Conservation (phyloP, 2,113 vertebrate species). For the Cyprinodon brontotheroides region DNA sequence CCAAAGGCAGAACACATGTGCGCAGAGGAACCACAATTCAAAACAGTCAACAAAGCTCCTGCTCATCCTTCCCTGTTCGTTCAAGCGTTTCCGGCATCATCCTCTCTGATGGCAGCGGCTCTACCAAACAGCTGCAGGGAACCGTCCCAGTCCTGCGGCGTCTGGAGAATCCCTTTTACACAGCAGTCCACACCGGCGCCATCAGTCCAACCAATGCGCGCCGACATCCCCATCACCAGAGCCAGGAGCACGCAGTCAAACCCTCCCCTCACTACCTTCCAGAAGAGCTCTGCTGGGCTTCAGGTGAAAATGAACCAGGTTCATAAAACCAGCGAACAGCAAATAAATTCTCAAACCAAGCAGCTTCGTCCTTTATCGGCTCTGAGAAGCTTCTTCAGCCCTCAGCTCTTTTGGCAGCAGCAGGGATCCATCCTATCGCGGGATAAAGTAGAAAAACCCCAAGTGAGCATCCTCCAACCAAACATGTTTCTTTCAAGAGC, state of each 20-base stretch:
- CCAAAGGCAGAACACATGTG: conserved; percentile 63
- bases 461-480: conserved; percentile 72
- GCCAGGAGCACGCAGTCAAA: conserved; percentile 67
- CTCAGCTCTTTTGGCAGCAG: conserved; percentile 48
- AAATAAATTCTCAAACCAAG: conserved; percentile 8
- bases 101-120: conserved; percentile 77
- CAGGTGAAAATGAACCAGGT: conserved; percentile 5
- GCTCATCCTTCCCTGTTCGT: conserved; percentile 80
- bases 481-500: conserved; percentile 88
- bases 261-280: conserved; percentile 66
- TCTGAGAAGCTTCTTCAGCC: conserved; percentile 53
- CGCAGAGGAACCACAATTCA: conserved; percentile 41
- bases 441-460: conserved; percentile 71
- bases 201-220: conserved; percentile 82
- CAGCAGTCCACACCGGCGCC: conserved; percentile 73
- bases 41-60: conserved; percentile 73
- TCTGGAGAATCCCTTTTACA: conserved; percentile 86
- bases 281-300: conserved; percentile 20
- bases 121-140: conserved; percentile 71
- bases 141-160: conserved; percentile 79
- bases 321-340: conserved; percentile 8
- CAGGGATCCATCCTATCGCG: conserved; percentile 51
- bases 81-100: conserved; percentile 82
- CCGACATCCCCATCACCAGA: conserved; percentile 85
- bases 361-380: conserved; percentile 47